Percentiles rank a stretch among this genome's conserved stretches.
Conservation (phyloP, 2,797 vertebrate species). For the Chromis chromis region DNA sequence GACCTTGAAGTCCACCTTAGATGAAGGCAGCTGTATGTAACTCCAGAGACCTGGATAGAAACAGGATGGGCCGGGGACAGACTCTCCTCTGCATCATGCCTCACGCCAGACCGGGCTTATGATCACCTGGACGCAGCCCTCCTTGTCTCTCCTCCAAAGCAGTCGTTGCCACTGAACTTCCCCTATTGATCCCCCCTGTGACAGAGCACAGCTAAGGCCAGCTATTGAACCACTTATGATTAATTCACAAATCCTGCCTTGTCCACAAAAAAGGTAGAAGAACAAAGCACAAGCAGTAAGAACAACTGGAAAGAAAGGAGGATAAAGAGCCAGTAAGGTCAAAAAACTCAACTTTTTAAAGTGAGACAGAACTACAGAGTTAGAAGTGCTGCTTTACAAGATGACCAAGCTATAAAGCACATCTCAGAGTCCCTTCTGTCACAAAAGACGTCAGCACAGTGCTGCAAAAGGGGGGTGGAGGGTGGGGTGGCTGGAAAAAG, state of each 20-base stretch:
- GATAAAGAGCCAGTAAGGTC: conserved; percentile 66
- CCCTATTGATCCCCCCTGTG: conserved; percentile 81
- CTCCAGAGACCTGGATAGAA: conserved; percentile 36
- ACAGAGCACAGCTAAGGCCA: conserved; percentile 80
- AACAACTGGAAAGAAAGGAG: conserved; percentile 57
- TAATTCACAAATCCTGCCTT: conserved; percentile 83
- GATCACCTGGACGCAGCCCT: conserved; percentile 77
- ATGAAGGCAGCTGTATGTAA: conserved; percentile 25
- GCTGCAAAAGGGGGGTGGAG: conserved; percentile 25
- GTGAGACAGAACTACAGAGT: conserved; percentile 59
- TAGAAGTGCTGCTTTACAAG: conserved; percentile 68
- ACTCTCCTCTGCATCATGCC: conserved; percentile 62
- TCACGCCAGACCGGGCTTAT: conserved; percentile 78
- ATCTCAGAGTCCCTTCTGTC: conserved; percentile 68
- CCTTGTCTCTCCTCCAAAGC: conserved; percentile 68
- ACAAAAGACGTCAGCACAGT: conserved; percentile 52
- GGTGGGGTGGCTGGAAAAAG: conserved; percentile 38
- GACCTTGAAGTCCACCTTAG: conserved; percentile 25
- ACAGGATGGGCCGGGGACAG: conserved; percentile 60
- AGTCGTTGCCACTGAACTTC: conserved; percentile 78
- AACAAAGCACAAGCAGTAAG: conserved; percentile 70
- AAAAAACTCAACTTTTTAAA: conserved; percentile 69
- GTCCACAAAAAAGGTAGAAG: conserved; percentile 74
- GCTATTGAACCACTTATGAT: conserved; percentile 86
- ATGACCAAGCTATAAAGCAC: conserved; percentile 72